Conservation (phyloP, 2,797 vertebrate species). For the Urocyon cinereoargenteus region DNA sequence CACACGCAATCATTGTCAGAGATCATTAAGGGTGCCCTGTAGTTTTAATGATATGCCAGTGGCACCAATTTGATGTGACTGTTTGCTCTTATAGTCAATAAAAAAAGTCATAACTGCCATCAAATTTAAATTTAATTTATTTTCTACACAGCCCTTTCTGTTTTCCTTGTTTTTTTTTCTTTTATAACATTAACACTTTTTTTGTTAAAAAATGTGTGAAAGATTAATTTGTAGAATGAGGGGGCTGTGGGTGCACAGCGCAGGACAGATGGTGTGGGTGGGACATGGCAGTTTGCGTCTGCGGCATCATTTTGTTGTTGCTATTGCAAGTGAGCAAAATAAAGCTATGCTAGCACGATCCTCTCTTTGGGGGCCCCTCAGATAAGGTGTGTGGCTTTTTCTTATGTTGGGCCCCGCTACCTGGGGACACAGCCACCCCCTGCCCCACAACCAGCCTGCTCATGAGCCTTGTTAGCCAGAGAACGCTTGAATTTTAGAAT, state of each 20-base stretch:
- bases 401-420: background rate
- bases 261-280: constrained; percentile 91
- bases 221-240: constrained; percentile 92
- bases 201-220: constrained; percentile 92
- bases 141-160: constrained; percentile 90
- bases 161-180: constrained; percentile 90
- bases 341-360: constrained; percentile 85
- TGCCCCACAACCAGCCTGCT: constrained; percentile 53
- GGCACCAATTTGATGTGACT: constrained; percentile 89
- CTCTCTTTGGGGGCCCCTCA: constrained; percentile 66
- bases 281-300: constrained; percentile 90
- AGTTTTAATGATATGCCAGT: constrained; percentile 88
- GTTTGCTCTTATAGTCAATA: constrained; percentile 91
- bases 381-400: constrained; percentile 78
- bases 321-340: constrained; percentile 88
- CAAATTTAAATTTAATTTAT: constrained; percentile 92
- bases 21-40: constrained; percentile 88
- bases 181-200: constrained; percentile 92
- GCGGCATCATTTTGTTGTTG: constrained; percentile 90
- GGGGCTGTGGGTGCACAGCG: constrained; percentile 89
- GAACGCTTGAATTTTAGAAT: constrained; percentile 63
- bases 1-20: constrained; percentile 82
- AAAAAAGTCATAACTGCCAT: constrained; percentile 91
- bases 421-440: constrained; percentile 51
- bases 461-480: constrained; percentile 52